Base-by-base conservation (phyloP, 2,888 invertebrate genomes). In the Allolobophora icterica region DNA sequence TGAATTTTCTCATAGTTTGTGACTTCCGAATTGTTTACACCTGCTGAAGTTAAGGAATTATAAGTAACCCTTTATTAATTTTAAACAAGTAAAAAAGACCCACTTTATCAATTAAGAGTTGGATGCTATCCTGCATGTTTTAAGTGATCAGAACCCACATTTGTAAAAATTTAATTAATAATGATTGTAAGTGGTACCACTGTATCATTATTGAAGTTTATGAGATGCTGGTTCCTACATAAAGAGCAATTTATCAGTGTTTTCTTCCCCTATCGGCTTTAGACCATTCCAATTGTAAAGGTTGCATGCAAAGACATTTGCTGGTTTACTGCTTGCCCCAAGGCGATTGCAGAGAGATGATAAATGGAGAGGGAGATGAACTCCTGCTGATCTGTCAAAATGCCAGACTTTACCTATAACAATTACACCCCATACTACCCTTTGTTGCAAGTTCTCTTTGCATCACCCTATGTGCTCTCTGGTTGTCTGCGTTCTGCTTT, bases 311-410 rank as follows among this genome's bases (percentile, higher is more conserved):
- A 71, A 71, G 71, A 3, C 71, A 11, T 30, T 71, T 71, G 71
- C 71, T 71, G 71, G 30, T 71, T 52, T 71, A 30, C 71, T 71
- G 30, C 0, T 71, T 71, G 30, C n/a, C 71, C 30, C 30, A 71
- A 2, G 52, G 52, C 52, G 24, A 52, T 52, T 52, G 52, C 52
- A 52, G 8, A 52, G 24, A 71, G 71, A 71, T n/a, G n/a, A n/a
- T 71, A 71, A 71, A 71, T n/a, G 30, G 71, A 71, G 30, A n/a
- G 30, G 11, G 71, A 71, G 71, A 2, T 71, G 8, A 71, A 71
- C 71, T 71, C n/a, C 71, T 71, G 71, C 71, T 71, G 71, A n/a
- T 13, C 71, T 71, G 71, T 71, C 71, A 71, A n/a, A n/a, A 71
- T 71, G 71, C 71, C 71, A 30, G 30, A 19, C 2, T 5, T 52